Percentiles rank a stretch among this genome's conserved stretches.
phyloP scores from a whole-genome alignment of 1,140 invertebrate genomes.

The Hypothenemus hampei region DNA sequence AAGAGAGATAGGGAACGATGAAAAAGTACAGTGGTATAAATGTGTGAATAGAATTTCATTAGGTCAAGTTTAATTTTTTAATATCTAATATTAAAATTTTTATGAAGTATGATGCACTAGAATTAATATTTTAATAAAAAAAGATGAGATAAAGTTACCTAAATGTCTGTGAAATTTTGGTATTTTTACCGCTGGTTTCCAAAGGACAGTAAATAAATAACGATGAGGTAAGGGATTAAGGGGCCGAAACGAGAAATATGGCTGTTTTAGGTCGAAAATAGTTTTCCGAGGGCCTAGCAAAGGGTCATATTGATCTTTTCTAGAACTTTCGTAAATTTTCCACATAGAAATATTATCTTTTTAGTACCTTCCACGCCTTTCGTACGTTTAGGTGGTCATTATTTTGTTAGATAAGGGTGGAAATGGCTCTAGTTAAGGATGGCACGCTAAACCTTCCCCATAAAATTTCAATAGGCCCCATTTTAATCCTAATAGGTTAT shows the following conservation, averaged over 20 bases:
- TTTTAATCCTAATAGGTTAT: background rate
- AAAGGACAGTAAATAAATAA: background rate
- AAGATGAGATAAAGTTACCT: no score
- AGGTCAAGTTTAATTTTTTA: no score
- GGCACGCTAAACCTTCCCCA: constrained; percentile 7
- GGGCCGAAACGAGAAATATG: background rate
- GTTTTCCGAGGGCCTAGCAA: background rate
- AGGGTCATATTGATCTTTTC: background rate
- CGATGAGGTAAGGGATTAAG: background rate
- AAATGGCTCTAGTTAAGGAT: constrained; percentile 3
- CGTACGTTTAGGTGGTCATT: constrained; percentile 5
- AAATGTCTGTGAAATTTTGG: no score
- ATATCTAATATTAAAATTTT: no score
- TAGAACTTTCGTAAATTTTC: background rate
- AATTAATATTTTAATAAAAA: no score
- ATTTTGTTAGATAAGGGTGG: constrained; percentile 16
- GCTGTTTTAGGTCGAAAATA: background rate
- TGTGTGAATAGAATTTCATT: no score
- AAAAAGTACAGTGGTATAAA: no score
- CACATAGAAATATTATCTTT: background rate
- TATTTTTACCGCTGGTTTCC: background rate
- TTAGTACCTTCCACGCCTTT: background rate
- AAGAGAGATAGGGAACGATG: no score
- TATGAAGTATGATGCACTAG: no score
- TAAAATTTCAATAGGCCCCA: constrained; percentile 18